phyloP scores from a whole-genome alignment of 2,797 vertebrate genomes.

The Eurystomus glaucurus region DNA sequence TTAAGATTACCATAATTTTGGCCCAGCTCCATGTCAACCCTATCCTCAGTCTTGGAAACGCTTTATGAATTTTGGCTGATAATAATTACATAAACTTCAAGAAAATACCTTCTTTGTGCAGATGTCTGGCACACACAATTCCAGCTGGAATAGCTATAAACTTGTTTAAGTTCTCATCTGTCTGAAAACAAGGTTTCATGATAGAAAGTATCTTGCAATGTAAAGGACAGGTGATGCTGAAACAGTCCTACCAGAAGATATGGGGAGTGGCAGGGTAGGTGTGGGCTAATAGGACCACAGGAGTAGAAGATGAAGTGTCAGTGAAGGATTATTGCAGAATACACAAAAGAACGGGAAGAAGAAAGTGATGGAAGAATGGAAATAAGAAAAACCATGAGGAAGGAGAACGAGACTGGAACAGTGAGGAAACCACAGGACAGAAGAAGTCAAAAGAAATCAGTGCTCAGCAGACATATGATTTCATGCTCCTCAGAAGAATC shows the following conservation, averaged over 20 bases:
- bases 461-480: neutral
- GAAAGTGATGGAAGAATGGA: neutral
- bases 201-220: neutral
- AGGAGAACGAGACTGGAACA: neutral
- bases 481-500: neutral
- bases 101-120: slow-evolving; percentile 2
- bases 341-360: neutral
- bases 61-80: neutral
- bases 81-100: neutral
- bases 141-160: slow-evolving; percentile 1
- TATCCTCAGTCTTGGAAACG: neutral
- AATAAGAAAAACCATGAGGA: neutral
- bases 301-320: neutral
- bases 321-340: neutral
- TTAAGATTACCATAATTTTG: neutral
- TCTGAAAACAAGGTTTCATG: neutral
- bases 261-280: neutral
- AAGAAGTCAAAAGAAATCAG: neutral
- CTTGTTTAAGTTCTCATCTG: slow-evolving; percentile 15
- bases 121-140: slow-evolving; percentile 9
- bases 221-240: neutral
- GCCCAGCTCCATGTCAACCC: neutral
- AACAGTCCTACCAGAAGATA: neutral
- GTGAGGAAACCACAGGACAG: neutral
- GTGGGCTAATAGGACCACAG: neutral